These are phyloP conservation scores for Acanthopagrus latus DNA, from an alignment of 2,797 vertebrate species.

Conservation along the genomic window DNA sequence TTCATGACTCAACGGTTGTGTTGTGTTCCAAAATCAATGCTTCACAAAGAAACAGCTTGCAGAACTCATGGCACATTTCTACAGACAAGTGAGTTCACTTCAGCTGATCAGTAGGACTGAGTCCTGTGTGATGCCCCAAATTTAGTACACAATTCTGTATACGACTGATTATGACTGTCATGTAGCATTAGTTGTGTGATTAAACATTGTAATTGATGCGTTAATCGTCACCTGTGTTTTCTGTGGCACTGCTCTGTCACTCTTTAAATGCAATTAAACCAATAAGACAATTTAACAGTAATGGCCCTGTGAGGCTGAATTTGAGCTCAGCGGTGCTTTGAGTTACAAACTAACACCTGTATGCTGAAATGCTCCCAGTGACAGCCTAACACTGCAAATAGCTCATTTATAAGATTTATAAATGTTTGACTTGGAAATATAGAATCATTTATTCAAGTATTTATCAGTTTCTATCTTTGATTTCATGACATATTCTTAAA, in stretches of 20 bases:
- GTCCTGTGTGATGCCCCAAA: neutral
- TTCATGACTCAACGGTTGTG: slow-evolving; percentile 10
- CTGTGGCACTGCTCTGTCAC: neutral
- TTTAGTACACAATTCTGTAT: neutral
- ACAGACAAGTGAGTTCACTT: neutral
- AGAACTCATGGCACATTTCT: slow-evolving; percentile 1
- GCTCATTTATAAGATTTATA: too few species aligned
- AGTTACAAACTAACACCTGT: neutral
- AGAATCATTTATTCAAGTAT: too few species aligned
- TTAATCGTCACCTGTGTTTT: neutral
- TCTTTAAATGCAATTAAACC: neutral
- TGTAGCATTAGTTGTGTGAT: neutral
- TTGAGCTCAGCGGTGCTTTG: neutral
- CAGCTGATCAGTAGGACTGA: neutral
- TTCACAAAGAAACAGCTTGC: neutral
- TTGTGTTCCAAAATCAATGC: neutral
- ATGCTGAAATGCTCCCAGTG: too few species aligned
- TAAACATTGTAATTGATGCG: neutral
- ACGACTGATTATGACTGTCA: neutral
- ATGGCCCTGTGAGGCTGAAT: neutral
- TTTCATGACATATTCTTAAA: too few species aligned
- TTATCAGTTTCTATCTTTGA: too few species aligned
- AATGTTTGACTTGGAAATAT: too few species aligned
- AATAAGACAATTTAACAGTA: neutral
- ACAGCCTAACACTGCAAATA: neutral